A percentile compares a stretch with the other conserved stretches of the same genome.
Conservation (phyloP, 2,888 invertebrate species). For the Hypomecis punctinalis region DNA sequence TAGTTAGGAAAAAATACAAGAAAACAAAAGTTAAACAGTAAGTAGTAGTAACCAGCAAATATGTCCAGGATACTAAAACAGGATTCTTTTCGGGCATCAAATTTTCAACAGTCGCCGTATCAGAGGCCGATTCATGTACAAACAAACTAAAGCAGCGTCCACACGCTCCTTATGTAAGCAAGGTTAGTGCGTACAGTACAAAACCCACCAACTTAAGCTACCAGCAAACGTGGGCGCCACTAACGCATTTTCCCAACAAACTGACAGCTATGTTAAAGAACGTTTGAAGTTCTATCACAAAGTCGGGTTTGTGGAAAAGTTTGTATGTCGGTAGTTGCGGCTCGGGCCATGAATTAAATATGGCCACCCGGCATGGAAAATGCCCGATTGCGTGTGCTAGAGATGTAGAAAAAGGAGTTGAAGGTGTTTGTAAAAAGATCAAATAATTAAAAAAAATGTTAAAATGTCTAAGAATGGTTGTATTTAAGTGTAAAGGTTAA, state of each 20-base stretch:
- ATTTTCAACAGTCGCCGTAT: slow-evolving; percentile 29
- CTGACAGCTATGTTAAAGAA: not conserved
- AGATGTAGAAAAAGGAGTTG: slow-evolving; percentile 45
- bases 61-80: slow-evolving; percentile 43
- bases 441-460: too few relatives aligned
- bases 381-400: slow-evolving; percentile 62
- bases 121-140: slow-evolving; percentile 39
- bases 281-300: not conserved
- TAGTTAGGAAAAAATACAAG: too few relatives aligned
- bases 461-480: too few relatives aligned
- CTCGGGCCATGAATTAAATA: slow-evolving; percentile 63
- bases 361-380: slow-evolving; percentile 52
- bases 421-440: slow-evolving; percentile 7
- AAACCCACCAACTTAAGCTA: not conserved
- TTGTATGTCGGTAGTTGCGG: slow-evolving; percentile 46
- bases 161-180: slow-evolving; percentile 48
- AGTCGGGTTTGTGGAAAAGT: not conserved
- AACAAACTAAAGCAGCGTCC: slow-evolving; percentile 46
- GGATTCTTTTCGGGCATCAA: slow-evolving; percentile 39
- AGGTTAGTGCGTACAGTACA: slow-evolving; percentile 48
- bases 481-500: too few relatives aligned
- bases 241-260: not conserved
- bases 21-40: too few relatives aligned
- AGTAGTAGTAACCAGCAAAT: slow-evolving; percentile 4
- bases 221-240: not conserved